phyloP scores from a whole-genome alignment of 2,888 invertebrate species.

The Boloria euphrosyne region DNA sequence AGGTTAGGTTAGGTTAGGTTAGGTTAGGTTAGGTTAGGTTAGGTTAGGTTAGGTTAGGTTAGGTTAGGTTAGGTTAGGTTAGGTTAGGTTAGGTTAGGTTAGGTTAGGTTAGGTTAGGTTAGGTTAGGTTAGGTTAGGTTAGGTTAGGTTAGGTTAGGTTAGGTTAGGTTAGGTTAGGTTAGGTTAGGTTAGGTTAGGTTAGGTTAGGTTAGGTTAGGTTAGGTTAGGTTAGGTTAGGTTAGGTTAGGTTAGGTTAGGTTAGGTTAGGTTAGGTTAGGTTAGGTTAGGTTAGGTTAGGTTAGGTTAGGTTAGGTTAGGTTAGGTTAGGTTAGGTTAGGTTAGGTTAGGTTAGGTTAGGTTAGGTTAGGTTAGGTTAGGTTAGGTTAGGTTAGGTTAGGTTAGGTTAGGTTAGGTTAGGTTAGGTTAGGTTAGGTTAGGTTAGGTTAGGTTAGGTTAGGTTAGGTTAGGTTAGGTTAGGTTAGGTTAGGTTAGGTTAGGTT shows the following conservation, averaged over 20 bases:
- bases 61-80: constrained; percentile 43
- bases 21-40: constrained; percentile 42
- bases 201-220: constrained; percentile 34
- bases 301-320: constrained; percentile 41
- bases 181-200: constrained; percentile 39
- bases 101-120: constrained; percentile 40
- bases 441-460: constrained; percentile 29
- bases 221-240: constrained; percentile 33
- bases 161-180: constrained; percentile 40
- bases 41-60: constrained; percentile 41
- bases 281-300: constrained; percentile 39
- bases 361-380: constrained; percentile 41
- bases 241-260: constrained; percentile 41
- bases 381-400: constrained; percentile 38
- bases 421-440: constrained; percentile 30
- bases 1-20: constrained; percentile 40
- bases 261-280: constrained; percentile 26
- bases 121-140: constrained; percentile 41
- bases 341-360: constrained; percentile 28
- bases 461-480: constrained; percentile 37
- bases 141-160: constrained; percentile 41
- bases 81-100: constrained; percentile 40
- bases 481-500: constrained; percentile 38
- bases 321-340: constrained; percentile 40
- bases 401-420: constrained; percentile 28